phyloP scores from a whole-genome alignment of 2,797 vertebrate species.

The Thaleichthys pacificus region DNA sequence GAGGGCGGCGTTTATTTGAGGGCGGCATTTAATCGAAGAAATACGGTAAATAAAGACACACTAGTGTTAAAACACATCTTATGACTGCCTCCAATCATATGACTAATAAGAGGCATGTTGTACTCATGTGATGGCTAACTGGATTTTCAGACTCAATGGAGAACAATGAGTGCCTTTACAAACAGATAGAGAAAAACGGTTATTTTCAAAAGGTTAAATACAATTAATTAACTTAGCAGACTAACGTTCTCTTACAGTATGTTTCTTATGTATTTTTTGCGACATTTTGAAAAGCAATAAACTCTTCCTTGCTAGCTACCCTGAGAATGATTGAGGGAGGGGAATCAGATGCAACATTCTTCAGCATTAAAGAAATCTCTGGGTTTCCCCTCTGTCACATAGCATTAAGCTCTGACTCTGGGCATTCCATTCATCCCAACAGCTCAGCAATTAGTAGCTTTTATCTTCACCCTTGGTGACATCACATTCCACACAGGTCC shows the following conservation, averaged over 20 bases:
- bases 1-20: too few relatives aligned
- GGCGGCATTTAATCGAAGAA: background rate
- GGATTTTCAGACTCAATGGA: slow-evolving; percentile 69
- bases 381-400: slow-evolving; percentile 49
- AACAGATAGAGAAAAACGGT: slow-evolving; percentile 52
- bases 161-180: slow-evolving; percentile 78
- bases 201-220: slow-evolving; percentile 55
- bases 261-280: slow-evolving; percentile 33
- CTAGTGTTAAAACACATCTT: slow-evolving; percentile 71
- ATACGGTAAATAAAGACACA: slow-evolving; percentile 36
- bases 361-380: slow-evolving; percentile 36
- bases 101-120: slow-evolving; percentile 79
- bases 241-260: slow-evolving; percentile 32
- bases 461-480: slow-evolving; percentile 63
- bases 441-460: slow-evolving; percentile 69
- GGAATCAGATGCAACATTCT: slow-evolving; percentile 29
- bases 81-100: slow-evolving; percentile 72
- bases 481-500: slow-evolving; percentile 64
- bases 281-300: background rate
- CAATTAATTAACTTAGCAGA: slow-evolving; percentile 39
- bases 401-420: slow-evolving; percentile 48
- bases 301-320: slow-evolving; percentile 38
- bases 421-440: slow-evolving; percentile 51
- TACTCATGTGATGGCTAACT: slow-evolving; percentile 81
- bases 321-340: slow-evolving; percentile 40